phyloP scores from a whole-genome alignment of 2,113 vertebrate genomes.

The Phylloscopus trochiloides region DNA sequence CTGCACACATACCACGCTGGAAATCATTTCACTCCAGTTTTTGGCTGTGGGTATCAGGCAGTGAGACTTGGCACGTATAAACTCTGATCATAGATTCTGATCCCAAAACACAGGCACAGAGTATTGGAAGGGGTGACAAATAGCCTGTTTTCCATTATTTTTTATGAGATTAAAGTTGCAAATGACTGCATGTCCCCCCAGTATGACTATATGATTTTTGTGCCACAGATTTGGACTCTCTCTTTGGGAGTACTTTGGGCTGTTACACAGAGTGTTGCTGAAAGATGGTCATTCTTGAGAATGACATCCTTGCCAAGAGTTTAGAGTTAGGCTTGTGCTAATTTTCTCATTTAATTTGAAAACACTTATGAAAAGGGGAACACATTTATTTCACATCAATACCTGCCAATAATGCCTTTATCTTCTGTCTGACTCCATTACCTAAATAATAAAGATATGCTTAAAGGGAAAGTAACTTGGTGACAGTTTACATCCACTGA shows the following conservation, averaged over 20 bases:
- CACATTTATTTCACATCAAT: not conserved
- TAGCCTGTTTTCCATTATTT: not conserved
- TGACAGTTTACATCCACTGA: not conserved
- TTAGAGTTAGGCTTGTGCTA: not conserved
- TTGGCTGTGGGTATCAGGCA: not conserved
- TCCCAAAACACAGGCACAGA: not conserved
- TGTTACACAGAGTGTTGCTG: not conserved
- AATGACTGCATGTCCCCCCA: not conserved
- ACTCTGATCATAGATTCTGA: not conserved
- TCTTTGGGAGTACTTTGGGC: not conserved
- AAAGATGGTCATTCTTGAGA: not conserved
- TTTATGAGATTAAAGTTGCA: not conserved
- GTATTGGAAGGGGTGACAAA: not conserved
- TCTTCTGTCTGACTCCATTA: not conserved
- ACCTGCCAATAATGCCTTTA: not conserved
- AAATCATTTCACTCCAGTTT: not conserved
- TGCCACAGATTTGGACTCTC: not conserved
- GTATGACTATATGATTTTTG: not conserved
- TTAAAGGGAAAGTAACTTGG: not conserved
- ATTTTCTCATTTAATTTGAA: not conserved
- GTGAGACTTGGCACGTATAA: not conserved
- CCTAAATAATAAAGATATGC: not conserved
- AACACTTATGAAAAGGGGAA: not conserved
- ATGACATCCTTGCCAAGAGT: not conserved
- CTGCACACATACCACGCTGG: not conserved